phyloP scores from a whole-genome alignment of 2,888 invertebrate genomes.

The Plagiodera versicolora region DNA sequence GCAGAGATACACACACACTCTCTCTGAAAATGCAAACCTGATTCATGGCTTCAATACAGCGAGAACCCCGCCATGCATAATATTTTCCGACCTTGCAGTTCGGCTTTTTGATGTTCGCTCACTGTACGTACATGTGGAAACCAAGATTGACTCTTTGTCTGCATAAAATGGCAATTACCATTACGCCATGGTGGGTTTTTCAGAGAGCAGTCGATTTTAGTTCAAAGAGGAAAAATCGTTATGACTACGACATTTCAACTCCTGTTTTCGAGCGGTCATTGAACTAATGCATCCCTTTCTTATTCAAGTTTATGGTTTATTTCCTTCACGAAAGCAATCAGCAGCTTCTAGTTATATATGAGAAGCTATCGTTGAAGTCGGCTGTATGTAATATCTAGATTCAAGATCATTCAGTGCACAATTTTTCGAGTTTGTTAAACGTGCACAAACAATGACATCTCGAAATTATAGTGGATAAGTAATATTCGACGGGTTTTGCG shows the following conservation, averaged over 20 bases:
- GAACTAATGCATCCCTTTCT: too few relatives aligned
- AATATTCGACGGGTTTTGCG: not conserved
- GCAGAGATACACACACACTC: constrained; percentile 30
- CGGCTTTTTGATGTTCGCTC: not conserved
- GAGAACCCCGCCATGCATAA: constrained; percentile 13
- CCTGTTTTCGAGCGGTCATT: too few relatives aligned
- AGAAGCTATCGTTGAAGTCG: too few relatives aligned
- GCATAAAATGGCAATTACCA: not conserved
- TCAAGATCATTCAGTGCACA: too few relatives aligned
- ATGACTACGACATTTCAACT: too few relatives aligned
- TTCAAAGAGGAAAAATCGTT: too few relatives aligned
- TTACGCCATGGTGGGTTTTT: constrained; percentile 2
- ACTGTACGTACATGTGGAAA: not conserved
- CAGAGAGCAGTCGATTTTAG: not conserved
- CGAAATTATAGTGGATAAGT: not conserved
- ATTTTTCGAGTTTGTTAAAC: too few relatives aligned
- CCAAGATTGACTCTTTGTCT: constrained; percentile 26
- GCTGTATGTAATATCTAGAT: too few relatives aligned
- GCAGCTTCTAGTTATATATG: too few relatives aligned
- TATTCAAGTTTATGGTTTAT: too few relatives aligned
- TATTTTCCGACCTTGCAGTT: not conserved
- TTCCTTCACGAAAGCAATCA: too few relatives aligned
- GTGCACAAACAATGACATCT: too few relatives aligned
- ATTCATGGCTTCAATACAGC: constrained; percentile 26
- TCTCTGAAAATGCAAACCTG: constrained; percentile 35